Conservation (phyloP, 1,140 invertebrate species). For the Diorhabda elongata region DNA sequence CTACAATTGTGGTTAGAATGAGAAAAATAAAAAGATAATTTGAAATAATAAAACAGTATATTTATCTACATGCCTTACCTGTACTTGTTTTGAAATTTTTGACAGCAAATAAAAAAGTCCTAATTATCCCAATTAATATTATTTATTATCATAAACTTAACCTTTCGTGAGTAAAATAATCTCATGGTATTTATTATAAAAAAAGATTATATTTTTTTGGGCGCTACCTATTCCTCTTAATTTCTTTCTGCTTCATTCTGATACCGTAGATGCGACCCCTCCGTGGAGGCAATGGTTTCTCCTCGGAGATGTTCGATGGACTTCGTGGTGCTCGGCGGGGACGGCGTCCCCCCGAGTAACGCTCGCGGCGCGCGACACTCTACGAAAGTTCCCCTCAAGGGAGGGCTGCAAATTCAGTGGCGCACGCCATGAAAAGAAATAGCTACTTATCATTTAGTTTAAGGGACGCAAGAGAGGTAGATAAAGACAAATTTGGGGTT, state of each 20-base stretch:
- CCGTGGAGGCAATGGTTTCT: constrained; percentile 33
- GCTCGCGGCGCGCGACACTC: constrained; percentile 13
- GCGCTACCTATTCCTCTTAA: too few relatives aligned
- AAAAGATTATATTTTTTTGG: not conserved
- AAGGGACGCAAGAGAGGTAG: not conserved
- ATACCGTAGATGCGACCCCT: constrained; percentile 23
- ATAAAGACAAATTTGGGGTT: too few relatives aligned
- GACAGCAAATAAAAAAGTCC: too few relatives aligned
- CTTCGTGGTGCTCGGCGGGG: constrained; percentile 27
- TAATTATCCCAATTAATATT: too few relatives aligned
- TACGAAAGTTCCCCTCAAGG: constrained; percentile 13
- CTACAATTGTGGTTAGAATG: too few relatives aligned
- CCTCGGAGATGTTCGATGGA: constrained; percentile 34
- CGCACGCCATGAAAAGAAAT: constrained; percentile 6
- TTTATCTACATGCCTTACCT: too few relatives aligned
- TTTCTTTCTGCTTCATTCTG: not conserved
- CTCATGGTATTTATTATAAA: not conserved
- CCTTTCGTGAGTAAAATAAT: not conserved
- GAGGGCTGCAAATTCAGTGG: constrained; percentile 10
- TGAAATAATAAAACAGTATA: too few relatives aligned
- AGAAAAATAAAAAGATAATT: too few relatives aligned
- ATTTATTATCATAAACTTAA: too few relatives aligned
- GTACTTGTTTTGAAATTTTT: too few relatives aligned
- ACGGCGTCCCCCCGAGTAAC: constrained; percentile 21
- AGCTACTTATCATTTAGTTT: not conserved